Percentiles rank a stretch among this genome's conserved stretches.
phyloP scores from a whole-genome alignment of 2,888 invertebrate genomes.

The Apodemia mormo region DNA sequence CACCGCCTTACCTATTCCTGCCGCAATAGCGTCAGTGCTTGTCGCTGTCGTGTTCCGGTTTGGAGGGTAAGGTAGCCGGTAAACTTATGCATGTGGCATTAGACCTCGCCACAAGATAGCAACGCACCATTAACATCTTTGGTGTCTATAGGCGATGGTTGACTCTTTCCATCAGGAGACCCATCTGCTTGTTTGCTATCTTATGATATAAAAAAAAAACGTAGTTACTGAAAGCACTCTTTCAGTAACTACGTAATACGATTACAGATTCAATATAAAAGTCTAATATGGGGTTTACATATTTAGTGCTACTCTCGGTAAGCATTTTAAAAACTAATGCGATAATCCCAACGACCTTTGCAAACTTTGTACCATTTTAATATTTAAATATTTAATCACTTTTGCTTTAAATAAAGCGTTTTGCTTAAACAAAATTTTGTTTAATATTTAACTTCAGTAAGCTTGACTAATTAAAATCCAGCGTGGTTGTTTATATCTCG shows the following conservation, averaged over 20 bases:
- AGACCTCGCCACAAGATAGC: too few species aligned
- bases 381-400: conserved; percentile 22
- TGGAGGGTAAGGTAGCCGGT: too few species aligned
- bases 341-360: conserved; percentile 19
- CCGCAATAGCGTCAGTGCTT: too few species aligned
- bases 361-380: conserved; percentile 13
- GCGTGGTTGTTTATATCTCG: conserved; percentile 15
- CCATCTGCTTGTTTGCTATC: too few species aligned
- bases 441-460: conserved; percentile 12
- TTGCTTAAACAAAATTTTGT: conserved; percentile 14
- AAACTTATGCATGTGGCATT: too few species aligned
- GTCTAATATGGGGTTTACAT: conserved; percentile 19
- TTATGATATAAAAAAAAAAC: too few species aligned
- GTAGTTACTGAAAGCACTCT: too few species aligned
- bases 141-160: too few species aligned
- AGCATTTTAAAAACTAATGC: conserved; percentile 14
- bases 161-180: too few species aligned
- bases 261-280: conserved; percentile 21
- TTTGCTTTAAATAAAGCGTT: background rate
- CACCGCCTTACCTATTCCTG: too few species aligned
- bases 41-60: too few species aligned
- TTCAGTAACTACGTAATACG: background rate
- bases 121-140: too few species aligned
- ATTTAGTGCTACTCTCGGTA: conserved; percentile 4
- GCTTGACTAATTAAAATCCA: conserved; percentile 13